Percentiles rank a stretch among this genome's conserved stretches.
Conservation (phyloP, 2,113 vertebrate genomes). For the Hemichromis elongatus region DNA sequence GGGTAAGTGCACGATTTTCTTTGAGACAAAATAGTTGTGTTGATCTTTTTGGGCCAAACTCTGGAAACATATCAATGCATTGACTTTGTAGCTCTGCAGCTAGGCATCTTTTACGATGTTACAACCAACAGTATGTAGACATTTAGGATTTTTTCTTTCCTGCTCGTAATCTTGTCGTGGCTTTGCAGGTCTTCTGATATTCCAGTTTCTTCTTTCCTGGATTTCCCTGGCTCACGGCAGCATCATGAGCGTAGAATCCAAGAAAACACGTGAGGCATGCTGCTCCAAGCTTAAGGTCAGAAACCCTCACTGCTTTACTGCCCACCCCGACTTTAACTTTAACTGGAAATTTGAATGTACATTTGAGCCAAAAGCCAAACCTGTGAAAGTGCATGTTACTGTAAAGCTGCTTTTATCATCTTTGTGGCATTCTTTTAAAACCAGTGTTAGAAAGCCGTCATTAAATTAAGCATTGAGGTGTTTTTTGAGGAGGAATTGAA, state of each 20-base stretch:
- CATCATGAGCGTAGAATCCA: slow-evolving; percentile 72
- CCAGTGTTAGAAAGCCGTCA: neutral
- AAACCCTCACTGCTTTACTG: neutral
- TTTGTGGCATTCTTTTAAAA: neutral
- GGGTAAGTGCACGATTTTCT: slow-evolving; percentile 36
- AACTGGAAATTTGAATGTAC: neutral
- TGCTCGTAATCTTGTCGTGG: neutral
- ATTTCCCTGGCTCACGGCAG: neutral
- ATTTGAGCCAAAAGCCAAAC: neutral
- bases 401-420: neutral
- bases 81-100: neutral
- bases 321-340: no score
- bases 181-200: neutral
- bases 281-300: slow-evolving; percentile 76
- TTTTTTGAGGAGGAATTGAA: accelerated
- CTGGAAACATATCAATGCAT: neutral
- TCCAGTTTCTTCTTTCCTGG: neutral
- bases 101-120: neutral
- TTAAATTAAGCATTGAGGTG: neutral
- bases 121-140: neutral
- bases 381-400: neutral
- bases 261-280: slow-evolving; percentile 37
- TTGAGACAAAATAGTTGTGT: neutral
- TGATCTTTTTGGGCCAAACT: neutral
- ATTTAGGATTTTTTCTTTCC: accelerated